Percentiles rank a stretch among this genome's conserved stretches.
Conservation (phyloP, 2,113 vertebrate genomes). For the Ameiurus melas region DNA sequence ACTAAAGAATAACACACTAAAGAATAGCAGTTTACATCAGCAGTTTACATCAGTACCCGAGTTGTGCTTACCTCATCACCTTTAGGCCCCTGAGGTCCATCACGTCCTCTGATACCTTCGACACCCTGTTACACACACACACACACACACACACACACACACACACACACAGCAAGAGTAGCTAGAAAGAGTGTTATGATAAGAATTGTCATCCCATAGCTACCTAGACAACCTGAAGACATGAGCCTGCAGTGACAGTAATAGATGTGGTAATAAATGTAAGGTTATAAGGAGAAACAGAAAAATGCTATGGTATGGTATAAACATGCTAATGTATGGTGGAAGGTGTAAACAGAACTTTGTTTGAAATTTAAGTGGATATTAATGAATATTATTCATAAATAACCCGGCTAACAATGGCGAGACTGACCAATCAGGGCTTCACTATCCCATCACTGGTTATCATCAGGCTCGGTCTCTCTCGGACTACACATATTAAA, state of each 20-base stretch:
- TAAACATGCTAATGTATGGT: no score
- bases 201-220: neutral
- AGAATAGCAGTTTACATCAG: no score
- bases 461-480: neutral
- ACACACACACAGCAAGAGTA: neutral
- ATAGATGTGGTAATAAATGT: no score
- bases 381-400: neutral
- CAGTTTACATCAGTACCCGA: neutral
- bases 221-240: neutral
- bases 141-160: neutral
- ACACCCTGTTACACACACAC: conserved; percentile 64
- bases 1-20: neutral
- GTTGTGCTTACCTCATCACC: conserved; percentile 72
- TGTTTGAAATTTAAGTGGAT: neutral
- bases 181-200: neutral
- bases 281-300: no score
- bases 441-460: neutral
- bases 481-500: neutral
- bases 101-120: conserved; percentile 74
- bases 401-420: neutral
- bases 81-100: conserved; percentile 69
- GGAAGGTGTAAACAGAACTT: no score
- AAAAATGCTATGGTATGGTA: no score
- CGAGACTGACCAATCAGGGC: neutral
- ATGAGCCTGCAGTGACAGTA: no score